Base-by-base conservation (phyloP, 2,888 invertebrate genomes). In the Aporophyla lueneburgensis region DNA sequence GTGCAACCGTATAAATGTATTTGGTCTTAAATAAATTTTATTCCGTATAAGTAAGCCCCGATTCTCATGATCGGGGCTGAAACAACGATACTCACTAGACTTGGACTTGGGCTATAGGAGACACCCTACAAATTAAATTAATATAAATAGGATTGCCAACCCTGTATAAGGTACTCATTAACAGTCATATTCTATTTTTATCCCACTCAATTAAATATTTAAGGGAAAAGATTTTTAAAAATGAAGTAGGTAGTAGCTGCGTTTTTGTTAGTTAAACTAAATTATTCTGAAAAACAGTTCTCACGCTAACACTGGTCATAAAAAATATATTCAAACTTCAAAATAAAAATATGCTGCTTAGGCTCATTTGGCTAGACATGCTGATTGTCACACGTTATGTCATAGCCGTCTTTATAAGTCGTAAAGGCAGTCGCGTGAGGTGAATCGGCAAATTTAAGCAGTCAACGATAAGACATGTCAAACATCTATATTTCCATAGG, bases 371-470 rank as follows among this genome's bases (percentile, higher is more conserved):
- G 78, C 75, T 77, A 78, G 63, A 75, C 69, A 71, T 74, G 43
- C 33, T 9, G 53, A 78, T 75, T 62, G 58, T 71, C 66, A 59
- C 75, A 74, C 74, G 43, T 54, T n/a, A 74, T 75, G 75, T 61
- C 67, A 74, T 33, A 75, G 71, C 21, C 49, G 24, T 73, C 67
- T 86, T 74, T 72, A 68, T 81, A 77, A 54, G 72, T 73, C 59
- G 74, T 80, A 76, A 67, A 82, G 71, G n/a, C 65, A 61, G 65
- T 77, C 51, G 67, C 71, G 83, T 79, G 88, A 79, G 63, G 49
- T 76, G 81, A 86, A 86, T 86, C 53, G 61, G 70, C 67, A 82
- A 87, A 78, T 78, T 74, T 70, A 76, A 63, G 61, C 62, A 71
- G 63, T 72, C 56, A 24, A 73, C 76, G 76, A 74, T 74, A 77